phyloP scores from a whole-genome alignment of 2,113 vertebrate species.

The zebrafish (Danio rerio) region DNA sequence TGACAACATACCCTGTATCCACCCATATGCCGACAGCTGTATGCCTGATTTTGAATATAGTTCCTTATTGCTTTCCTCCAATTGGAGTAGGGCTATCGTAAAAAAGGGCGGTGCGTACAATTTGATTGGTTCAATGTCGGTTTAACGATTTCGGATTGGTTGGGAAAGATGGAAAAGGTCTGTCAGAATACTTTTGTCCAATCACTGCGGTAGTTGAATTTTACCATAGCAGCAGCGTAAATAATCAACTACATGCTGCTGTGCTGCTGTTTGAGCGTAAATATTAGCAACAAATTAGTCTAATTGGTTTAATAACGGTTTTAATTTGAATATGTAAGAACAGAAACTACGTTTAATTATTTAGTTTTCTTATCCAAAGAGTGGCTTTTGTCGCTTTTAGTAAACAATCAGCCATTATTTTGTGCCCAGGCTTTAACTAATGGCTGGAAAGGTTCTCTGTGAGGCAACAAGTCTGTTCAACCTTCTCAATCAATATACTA shows the following conservation, averaged over 20 bases:
- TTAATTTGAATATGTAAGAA: not conserved
- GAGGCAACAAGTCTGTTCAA: conserved; percentile 84
- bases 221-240: conserved; percentile 33
- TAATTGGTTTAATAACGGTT: not conserved
- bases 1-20: conserved; percentile 42
- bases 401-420: no score
- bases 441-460: conserved; percentile 77
- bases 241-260: not conserved
- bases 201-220: not conserved
- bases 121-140: not conserved
- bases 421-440: conserved; percentile 46
- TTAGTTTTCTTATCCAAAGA: no score
- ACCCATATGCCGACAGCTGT: conserved; percentile 23
- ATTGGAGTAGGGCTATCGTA: conserved; percentile 7
- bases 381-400: no score
- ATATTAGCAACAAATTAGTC: not conserved
- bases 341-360: not conserved
- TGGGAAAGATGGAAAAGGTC: not conserved
- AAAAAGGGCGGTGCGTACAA: not conserved
- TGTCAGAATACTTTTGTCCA: not conserved
- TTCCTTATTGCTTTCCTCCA: conserved; percentile 32
- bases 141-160: conserved; percentile 30
- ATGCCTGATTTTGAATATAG: conserved; percentile 52
- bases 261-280: no score
- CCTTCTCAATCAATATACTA: conserved; percentile 79